A percentile compares a stretch with the other conserved stretches of the same genome.
Evolutionary conservation across 2,113 vertebrate species (phyloP).

Genomic region (Pelecanus crispus): DNA sequence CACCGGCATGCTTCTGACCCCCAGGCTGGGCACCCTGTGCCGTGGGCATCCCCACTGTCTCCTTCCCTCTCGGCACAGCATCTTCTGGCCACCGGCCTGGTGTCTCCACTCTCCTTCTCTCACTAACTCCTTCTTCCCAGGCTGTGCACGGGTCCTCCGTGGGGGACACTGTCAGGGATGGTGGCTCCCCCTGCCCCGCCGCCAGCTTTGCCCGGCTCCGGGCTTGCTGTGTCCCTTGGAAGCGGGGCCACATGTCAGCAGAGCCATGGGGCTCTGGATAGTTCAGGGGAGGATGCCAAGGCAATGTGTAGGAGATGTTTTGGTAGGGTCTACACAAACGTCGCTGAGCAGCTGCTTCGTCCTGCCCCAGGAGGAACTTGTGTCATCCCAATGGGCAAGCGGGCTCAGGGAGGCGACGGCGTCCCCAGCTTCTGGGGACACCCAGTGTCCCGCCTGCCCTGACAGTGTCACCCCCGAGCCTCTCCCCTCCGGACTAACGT

Average conservation of each 20-base stretch:
- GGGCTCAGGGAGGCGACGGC: neutral
- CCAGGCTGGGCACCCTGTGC: neutral
- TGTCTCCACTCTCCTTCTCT: neutral
- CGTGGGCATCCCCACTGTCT: neutral
- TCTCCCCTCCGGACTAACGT: neutral
- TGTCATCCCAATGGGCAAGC: neutral
- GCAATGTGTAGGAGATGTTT: neutral
- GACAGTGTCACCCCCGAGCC: neutral
- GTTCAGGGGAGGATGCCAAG: neutral
- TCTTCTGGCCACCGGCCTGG: conserved; percentile 5
- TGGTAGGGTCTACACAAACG: neutral
- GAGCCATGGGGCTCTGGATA: neutral
- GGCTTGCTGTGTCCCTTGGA: neutral
- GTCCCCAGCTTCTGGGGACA: neutral
- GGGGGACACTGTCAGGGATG: conserved; percentile 29
- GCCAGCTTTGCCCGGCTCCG: neutral
- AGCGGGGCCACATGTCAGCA: accelerated
- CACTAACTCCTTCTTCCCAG: conserved; percentile 34
- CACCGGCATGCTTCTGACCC: conserved; percentile 25
- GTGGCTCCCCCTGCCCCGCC: neutral
- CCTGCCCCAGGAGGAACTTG: neutral
- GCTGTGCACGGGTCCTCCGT: accelerated
- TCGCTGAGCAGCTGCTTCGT: neutral
- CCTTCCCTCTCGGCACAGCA: neutral
- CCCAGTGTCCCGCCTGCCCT: neutral